Percentiles rank a stretch among this genome's conserved stretches.
These are phyloP conservation scores for Alethe castanea DNA, from an alignment of 2,113 vertebrate genomes.

Conservation along the genomic window DNA sequence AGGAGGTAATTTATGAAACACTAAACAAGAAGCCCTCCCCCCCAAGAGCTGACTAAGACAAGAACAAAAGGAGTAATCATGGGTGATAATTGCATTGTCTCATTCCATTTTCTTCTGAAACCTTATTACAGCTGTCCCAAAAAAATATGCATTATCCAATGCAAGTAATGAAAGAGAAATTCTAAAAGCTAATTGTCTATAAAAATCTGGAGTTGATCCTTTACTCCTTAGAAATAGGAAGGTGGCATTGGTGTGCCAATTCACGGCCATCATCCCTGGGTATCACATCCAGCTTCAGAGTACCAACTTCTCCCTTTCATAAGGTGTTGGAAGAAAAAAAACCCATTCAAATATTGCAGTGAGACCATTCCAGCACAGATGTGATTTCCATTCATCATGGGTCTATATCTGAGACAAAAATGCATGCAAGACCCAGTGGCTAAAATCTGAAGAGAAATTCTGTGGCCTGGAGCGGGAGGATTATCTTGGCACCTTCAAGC, in stretches of 20 bases:
- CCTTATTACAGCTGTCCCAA: constrained; percentile 14
- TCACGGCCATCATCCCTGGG: not conserved
- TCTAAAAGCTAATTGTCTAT: constrained; percentile 22
- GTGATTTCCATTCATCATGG: not conserved
- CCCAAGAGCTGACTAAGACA: not conserved
- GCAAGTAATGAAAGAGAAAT: constrained; percentile 4
- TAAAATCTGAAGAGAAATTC: not conserved
- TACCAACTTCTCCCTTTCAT: not conserved
- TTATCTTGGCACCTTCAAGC: not conserved
- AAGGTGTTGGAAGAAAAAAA: not conserved
- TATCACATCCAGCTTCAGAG: not conserved
- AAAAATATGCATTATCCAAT: constrained; percentile 12
- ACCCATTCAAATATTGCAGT: not conserved
- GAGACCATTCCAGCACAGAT: not conserved
- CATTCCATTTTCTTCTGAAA: constrained; percentile 29
- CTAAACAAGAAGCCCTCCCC: not conserved
- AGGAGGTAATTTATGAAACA: constrained; percentile 17
- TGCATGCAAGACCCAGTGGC: not conserved
- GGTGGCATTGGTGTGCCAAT: not conserved
- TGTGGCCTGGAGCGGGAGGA: not conserved
- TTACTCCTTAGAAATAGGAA: not conserved
- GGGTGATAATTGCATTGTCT: constrained; percentile 25
- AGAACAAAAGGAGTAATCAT: constrained; percentile 10
- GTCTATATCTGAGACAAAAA: not conserved
- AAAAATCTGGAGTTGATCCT: not conserved